These are phyloP conservation scores for Eupithecia insigniata DNA, from an alignment of 2,888 invertebrate genomes.

Conservation along the genomic window DNA sequence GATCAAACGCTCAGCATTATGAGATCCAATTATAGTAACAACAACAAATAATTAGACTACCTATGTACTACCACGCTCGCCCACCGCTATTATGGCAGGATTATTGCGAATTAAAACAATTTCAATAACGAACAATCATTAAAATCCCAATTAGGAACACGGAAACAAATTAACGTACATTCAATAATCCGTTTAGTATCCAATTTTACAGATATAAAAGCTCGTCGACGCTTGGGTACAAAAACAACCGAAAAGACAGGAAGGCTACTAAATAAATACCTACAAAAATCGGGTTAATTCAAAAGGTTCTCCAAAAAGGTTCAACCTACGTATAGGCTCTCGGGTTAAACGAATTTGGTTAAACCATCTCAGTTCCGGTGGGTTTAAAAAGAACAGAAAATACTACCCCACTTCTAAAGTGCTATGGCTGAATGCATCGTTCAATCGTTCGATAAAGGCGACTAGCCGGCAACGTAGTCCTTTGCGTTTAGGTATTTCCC, in stretches of 20 bases:
- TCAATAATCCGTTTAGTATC: conserved; percentile 16
- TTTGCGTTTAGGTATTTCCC: conserved; percentile 56
- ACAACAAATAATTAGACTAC: background rate
- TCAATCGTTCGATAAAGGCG: conserved; percentile 61
- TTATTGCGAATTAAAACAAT: conserved; percentile 26
- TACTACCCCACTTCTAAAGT: conserved; percentile 31
- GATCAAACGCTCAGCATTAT: conserved; percentile 47
- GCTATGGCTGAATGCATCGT: conserved; percentile 46
- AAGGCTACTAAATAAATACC: conserved; percentile 13
- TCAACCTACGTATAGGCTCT: conserved; percentile 7
- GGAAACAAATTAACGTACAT: conserved; percentile 11
- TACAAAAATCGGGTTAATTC: conserved; percentile 13
- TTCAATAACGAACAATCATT: conserved; percentile 15
- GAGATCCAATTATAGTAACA: conserved; percentile 41
- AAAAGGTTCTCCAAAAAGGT: conserved; percentile 15
- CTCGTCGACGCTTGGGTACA: background rate
- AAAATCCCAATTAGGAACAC: conserved; percentile 11
- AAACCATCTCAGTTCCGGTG: conserved; percentile 10
- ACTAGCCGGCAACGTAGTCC: conserved; percentile 58
- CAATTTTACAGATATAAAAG: conserved; percentile 7
- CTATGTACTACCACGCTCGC: background rate
- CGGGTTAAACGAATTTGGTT: conserved; percentile 17
- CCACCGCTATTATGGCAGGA: background rate
- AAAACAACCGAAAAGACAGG: conserved; percentile 8
- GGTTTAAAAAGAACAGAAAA: conserved; percentile 24